Conservation (phyloP, 2,113 vertebrate species). For the Catharus bicknelli region DNA sequence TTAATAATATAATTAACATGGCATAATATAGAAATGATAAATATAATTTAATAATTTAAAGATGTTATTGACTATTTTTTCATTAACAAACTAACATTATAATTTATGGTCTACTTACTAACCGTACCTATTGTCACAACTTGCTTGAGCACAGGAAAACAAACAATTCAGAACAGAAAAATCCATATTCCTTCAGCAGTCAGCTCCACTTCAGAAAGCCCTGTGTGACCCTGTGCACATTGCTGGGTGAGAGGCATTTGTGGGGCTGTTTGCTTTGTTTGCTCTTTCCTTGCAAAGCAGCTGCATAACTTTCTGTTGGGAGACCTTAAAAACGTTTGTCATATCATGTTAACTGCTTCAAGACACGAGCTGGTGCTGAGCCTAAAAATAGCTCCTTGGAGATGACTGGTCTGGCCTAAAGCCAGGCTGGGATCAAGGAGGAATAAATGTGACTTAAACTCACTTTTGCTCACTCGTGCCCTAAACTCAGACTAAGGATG, state of each 20-base stretch:
- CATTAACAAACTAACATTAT: neutral
- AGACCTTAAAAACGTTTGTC: conserved; percentile 32
- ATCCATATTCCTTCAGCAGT: neutral
- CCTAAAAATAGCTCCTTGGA: conserved; percentile 9
- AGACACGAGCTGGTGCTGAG: neutral
- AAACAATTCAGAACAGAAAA: neutral
- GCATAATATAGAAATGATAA: neutral
- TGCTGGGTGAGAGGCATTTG: neutral
- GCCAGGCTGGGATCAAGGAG: conserved; percentile 17
- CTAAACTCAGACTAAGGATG: neutral
- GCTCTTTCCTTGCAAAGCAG: neutral
- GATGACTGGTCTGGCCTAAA: neutral
- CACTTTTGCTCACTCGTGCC: neutral
- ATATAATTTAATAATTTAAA: neutral
- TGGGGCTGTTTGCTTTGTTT: neutral
- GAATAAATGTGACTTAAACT: conserved; percentile 25
- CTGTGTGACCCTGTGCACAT: neutral
- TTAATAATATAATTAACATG: neutral
- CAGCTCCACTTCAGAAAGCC: neutral
- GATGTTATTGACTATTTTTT: neutral
- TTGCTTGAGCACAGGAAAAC: neutral
- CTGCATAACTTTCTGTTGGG: neutral
- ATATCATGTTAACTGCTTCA: neutral
- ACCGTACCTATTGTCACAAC: neutral
- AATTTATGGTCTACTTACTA: neutral